A percentile compares a stretch with the other conserved stretches of the same genome.
Evolutionary conservation across 2,888 invertebrate species (phyloP).

Genomic region (Tachystola acroxantha): DNA sequence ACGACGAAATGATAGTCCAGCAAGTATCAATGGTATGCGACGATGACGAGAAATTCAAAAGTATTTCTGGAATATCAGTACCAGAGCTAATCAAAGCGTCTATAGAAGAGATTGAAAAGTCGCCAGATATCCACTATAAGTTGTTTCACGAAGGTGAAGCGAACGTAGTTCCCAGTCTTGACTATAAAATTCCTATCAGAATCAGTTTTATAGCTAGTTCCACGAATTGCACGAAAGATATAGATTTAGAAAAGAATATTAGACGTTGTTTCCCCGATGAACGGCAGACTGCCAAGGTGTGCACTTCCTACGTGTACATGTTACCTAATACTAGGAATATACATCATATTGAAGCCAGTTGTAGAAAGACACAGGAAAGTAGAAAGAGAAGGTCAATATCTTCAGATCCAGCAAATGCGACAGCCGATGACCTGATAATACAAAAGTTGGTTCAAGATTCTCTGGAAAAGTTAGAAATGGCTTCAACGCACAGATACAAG

Average conservation of each 20-base stretch:
- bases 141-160: constrained; percentile 47
- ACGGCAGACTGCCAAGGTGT: constrained; percentile 30
- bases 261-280: constrained; percentile 35
- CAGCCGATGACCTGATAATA: constrained; percentile 38
- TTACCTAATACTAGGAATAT: constrained; percentile 36
- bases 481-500: constrained; percentile 50
- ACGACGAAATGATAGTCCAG: constrained; percentile 44
- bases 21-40: constrained; percentile 47
- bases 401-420: constrained; percentile 25
- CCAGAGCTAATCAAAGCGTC: constrained; percentile 35
- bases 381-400: constrained; percentile 35
- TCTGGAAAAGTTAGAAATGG: constrained; percentile 54
- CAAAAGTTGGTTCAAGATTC: constrained; percentile 45
- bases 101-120: constrained; percentile 37
- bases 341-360: constrained; percentile 28
- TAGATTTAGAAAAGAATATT: constrained; percentile 23
- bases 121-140: constrained; percentile 34
- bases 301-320: constrained; percentile 43
- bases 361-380: constrained; percentile 17
- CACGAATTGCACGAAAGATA: constrained; percentile 52
- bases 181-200: constrained; percentile 37
- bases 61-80: constrained; percentile 43
- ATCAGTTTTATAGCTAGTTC: constrained; percentile 38
- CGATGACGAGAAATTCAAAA: constrained; percentile 39
- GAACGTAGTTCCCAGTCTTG: constrained; percentile 44